Percentiles rank a stretch among this genome's conserved stretches.
phyloP scores from a whole-genome alignment of 2,888 invertebrate genomes.

The Spialia ferax region DNA sequence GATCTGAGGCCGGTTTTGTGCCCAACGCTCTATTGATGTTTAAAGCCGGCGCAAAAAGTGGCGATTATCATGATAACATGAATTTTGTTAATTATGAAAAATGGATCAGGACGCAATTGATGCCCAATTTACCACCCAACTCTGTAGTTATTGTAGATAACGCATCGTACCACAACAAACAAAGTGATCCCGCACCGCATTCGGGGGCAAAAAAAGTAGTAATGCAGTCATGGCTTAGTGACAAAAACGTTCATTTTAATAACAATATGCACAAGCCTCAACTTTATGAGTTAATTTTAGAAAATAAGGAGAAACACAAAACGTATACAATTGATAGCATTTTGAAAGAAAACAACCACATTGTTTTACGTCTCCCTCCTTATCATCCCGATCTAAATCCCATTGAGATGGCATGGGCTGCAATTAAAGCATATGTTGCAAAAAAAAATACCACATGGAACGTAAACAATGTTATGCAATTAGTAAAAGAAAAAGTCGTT shows the following conservation, averaged over 20 bases:
- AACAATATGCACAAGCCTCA: slow-evolving; percentile 44
- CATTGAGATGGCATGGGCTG: slow-evolving; percentile 47
- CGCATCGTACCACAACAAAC: slow-evolving; percentile 51
- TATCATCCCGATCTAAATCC: slow-evolving; percentile 51
- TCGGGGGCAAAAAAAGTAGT: slow-evolving; percentile 45
- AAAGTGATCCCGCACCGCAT: slow-evolving; percentile 41
- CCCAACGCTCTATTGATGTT: slow-evolving; percentile 45
- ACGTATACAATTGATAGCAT: slow-evolving; percentile 45
- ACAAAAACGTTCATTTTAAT: slow-evolving; percentile 42
- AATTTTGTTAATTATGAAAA: slow-evolving; percentile 32
- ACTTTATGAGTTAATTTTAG: slow-evolving; percentile 46
- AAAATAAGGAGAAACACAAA: slow-evolving; percentile 45
- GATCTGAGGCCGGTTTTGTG: slow-evolving; percentile 47
- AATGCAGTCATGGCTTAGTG: slow-evolving; percentile 44
- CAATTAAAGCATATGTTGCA: slow-evolving; percentile 41
- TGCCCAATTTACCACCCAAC: background rate
- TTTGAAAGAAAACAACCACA: slow-evolving; percentile 40
- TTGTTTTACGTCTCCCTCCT: slow-evolving; percentile 47
- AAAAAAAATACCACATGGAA: slow-evolving; percentile 45
- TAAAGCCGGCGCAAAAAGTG: slow-evolving; percentile 42
- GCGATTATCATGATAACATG: slow-evolving; percentile 52
- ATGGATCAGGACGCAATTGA: background rate
- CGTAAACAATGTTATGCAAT: background rate
- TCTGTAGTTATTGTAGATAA: slow-evolving; percentile 47
- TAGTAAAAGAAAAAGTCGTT: slow-evolving; percentile 42